Evolutionary conservation across 1,140 invertebrate species (phyloP).

Genomic region (Magallana angulata): DNA sequence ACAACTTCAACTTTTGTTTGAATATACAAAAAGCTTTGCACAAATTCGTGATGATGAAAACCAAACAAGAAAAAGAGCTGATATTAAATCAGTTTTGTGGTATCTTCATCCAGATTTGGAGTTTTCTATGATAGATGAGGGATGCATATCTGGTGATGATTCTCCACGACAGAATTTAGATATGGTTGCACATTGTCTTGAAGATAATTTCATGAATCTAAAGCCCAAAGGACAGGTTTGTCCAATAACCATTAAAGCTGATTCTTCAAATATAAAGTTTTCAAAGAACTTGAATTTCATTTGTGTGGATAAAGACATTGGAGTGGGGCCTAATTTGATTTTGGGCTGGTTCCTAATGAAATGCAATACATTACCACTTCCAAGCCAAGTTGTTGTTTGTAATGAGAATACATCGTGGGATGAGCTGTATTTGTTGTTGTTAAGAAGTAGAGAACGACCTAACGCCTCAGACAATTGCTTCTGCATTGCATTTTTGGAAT

Average conservation of each 20-base stretch:
- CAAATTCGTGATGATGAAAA: not conserved
- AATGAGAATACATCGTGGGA: slow-evolving; percentile 50
- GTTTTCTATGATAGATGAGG: not conserved
- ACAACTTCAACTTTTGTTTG: slow-evolving; percentile 54
- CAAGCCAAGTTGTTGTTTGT: slow-evolving; percentile 61
- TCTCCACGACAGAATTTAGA: too few species aligned
- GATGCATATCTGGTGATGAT: too few species aligned
- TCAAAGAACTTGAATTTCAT: too few species aligned
- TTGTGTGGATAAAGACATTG: too few species aligned
- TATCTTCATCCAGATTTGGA: not conserved
- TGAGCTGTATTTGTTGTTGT: slow-evolving; percentile 56
- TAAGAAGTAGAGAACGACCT: slow-evolving; percentile 40
- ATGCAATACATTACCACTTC: slow-evolving; percentile 48
- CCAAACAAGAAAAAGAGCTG: not conserved
- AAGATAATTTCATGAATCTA: not conserved
- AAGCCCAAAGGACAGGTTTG: too few species aligned
- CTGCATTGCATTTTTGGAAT: slow-evolving; percentile 61
- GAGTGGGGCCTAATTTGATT: too few species aligned
- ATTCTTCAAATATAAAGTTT: too few species aligned
- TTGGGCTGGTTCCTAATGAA: too few species aligned
- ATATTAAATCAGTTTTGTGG: not conserved
- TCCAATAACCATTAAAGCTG: too few species aligned
- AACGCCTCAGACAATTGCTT: slow-evolving; percentile 2
- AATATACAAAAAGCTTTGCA: not conserved
- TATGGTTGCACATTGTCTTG: too few species aligned